Evolutionary conservation across 1,140 invertebrate species (phyloP).

Genomic region (Saccostrea glomerata): DNA sequence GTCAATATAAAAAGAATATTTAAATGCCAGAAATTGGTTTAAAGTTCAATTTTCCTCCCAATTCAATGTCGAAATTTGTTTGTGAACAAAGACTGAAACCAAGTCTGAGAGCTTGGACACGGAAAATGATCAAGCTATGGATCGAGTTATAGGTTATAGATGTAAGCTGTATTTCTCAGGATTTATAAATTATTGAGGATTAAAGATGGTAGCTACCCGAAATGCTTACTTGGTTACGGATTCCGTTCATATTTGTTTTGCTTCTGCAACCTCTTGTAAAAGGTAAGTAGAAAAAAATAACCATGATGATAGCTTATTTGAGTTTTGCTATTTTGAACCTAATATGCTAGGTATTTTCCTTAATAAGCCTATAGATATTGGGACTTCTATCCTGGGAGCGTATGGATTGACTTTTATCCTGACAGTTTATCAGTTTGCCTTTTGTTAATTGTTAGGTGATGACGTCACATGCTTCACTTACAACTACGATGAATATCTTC

Average conservation of each 20-base stretch:
- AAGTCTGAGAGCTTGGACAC: no score
- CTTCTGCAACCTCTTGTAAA: not conserved
- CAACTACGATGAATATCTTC: not conserved
- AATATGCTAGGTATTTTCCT: not conserved
- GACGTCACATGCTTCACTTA: slow-evolving; percentile 13
- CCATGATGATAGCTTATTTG: not conserved
- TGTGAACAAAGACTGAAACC: no score
- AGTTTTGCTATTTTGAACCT: not conserved
- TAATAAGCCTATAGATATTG: not conserved
- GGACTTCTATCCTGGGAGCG: no score
- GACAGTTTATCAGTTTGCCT: not conserved
- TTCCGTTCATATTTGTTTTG: not conserved
- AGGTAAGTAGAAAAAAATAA: not conserved
- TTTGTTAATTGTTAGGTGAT: not conserved
- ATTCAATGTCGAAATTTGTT: not conserved
- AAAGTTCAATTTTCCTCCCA: not conserved
- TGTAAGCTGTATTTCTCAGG: not conserved
- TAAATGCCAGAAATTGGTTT: no score
- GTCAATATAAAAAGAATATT: no score
- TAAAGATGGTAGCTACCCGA: not conserved
- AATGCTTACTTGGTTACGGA: not conserved
- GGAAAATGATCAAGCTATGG: no score
- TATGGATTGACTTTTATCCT: no score
- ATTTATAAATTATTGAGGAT: not conserved
- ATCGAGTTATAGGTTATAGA: not conserved